phyloP scores from a whole-genome alignment of 64 coral and sea anemone species.

The Acropora yongei region DNA sequence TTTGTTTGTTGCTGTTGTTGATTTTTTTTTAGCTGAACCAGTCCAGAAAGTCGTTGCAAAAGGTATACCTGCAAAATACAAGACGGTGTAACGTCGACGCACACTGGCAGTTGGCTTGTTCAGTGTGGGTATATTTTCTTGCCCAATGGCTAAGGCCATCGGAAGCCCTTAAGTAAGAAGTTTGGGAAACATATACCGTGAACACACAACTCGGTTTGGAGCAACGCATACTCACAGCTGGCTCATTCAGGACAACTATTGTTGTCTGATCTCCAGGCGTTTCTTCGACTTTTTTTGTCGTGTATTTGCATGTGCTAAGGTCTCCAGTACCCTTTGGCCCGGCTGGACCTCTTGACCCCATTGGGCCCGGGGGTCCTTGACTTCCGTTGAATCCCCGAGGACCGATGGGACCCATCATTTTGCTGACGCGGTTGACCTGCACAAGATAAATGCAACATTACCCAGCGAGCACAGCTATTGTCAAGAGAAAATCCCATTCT shows the following conservation, averaged over 20 bases:
- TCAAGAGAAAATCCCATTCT: not conserved
- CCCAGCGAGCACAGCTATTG: not conserved
- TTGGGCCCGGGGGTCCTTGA: not conserved
- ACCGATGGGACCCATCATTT: slow-evolving; percentile 7
- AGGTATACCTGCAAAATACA: no score
- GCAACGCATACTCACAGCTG: not conserved
- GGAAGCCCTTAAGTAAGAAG: no score
- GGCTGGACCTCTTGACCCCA: not conserved
- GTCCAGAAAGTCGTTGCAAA: no score
- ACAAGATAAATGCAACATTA: not conserved
- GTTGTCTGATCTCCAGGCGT: accelerated
- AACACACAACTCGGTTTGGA: no score
- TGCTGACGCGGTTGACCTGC: slow-evolving; percentile 14
- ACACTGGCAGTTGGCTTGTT: no score
- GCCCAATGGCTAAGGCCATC: no score
- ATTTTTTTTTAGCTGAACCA: no score
- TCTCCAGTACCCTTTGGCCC: slow-evolving; percentile 12
- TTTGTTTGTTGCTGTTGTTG: no score
- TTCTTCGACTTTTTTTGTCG: no score
- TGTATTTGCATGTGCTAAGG: not conserved
- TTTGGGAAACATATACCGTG: not conserved
- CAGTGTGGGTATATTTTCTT: no score
- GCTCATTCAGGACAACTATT: not conserved
- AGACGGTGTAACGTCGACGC: no score
- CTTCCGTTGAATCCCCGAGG: not conserved